These are phyloP conservation scores for Eupsittula cactorum DNA, from an alignment of 2,113 vertebrate genomes.

Conservation along the genomic window DNA sequence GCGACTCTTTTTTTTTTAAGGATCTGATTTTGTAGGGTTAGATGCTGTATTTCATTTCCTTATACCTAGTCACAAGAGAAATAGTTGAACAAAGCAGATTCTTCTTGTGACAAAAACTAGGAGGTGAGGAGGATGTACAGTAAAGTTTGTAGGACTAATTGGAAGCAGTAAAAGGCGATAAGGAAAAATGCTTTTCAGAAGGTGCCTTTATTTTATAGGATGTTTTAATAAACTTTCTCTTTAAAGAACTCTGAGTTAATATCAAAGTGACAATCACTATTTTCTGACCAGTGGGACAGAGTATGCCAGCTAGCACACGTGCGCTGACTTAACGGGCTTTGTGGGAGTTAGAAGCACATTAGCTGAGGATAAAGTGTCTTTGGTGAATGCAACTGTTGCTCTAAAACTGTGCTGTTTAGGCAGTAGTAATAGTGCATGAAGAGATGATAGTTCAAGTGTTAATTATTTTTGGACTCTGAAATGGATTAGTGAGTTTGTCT, in stretches of 20 bases:
- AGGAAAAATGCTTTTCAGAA: not conserved
- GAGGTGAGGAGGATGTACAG: not conserved
- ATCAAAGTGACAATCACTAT: not conserved
- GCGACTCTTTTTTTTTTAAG: not conserved
- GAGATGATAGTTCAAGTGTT: not conserved
- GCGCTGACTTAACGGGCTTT: not conserved
- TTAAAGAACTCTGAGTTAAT: not conserved
- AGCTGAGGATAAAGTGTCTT: not conserved
- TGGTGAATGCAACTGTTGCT: not conserved
- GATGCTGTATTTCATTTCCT: not conserved
- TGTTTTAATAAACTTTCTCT: not conserved
- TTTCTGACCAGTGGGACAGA: not conserved
- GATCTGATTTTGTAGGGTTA: not conserved
- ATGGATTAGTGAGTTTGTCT: not conserved
- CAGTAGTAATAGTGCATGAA: not conserved
- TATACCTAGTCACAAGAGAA: slow-evolving; percentile 32
- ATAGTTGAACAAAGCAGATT: not conserved
- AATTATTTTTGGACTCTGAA: not conserved
- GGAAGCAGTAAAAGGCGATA: not conserved
- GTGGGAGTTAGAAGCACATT: not conserved
- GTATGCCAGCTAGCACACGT: not conserved
- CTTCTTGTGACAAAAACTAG: not conserved
- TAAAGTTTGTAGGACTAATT: not conserved
- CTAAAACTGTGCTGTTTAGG: not conserved
- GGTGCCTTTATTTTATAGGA: not conserved